Percentiles rank a stretch among this genome's conserved stretches.
Conservation (phyloP, 1,140 invertebrate species). For the Trialeurodes vaporariorum region DNA sequence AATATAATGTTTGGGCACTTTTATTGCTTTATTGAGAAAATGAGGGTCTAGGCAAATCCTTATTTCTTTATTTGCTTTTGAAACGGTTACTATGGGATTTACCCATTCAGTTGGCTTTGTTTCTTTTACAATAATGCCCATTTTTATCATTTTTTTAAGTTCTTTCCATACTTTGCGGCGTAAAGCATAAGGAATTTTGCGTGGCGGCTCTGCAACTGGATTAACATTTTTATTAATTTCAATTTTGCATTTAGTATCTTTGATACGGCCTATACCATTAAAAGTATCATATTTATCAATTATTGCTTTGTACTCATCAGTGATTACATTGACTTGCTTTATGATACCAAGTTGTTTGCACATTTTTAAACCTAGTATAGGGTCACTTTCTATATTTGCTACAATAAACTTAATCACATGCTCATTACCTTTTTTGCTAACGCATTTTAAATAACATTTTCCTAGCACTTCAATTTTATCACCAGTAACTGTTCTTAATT, state of each 20-base stretch:
- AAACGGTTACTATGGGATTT: slow-evolving; percentile 30
- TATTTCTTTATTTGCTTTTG: slow-evolving; percentile 30
- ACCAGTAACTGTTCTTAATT: background rate
- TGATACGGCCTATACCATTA: slow-evolving; percentile 19
- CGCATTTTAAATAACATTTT: too few species aligned
- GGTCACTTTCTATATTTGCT: too few species aligned
- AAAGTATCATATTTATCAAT: slow-evolving; percentile 18
- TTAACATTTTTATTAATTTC: slow-evolving; percentile 17
- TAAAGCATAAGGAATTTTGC: slow-evolving; percentile 21
- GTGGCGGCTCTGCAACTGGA: slow-evolving; percentile 19
- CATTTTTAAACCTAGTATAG: slow-evolving; percentile 16
- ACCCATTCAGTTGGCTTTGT: slow-evolving; percentile 27
- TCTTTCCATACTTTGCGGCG: slow-evolving; percentile 19
- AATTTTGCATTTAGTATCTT: slow-evolving; percentile 16
- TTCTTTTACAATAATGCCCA: slow-evolving; percentile 19
- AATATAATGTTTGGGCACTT: slow-evolving; percentile 15
- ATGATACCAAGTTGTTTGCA: slow-evolving; percentile 16
- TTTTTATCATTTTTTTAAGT: slow-evolving; percentile 20
- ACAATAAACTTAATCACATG: too few species aligned
- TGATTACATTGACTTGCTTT: slow-evolving; percentile 4
- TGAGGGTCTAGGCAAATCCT: slow-evolving; percentile 34
- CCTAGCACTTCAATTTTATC: background rate
- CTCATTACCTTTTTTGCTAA: too few species aligned
- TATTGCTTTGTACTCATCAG: slow-evolving; percentile 3
- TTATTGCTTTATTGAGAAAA: slow-evolving; percentile 17